Evolutionary conservation across 2,797 vertebrate species (phyloP), one percentile per base, ranked within the genome.

Genomic region (Gadopsis bispinosus): DNA sequence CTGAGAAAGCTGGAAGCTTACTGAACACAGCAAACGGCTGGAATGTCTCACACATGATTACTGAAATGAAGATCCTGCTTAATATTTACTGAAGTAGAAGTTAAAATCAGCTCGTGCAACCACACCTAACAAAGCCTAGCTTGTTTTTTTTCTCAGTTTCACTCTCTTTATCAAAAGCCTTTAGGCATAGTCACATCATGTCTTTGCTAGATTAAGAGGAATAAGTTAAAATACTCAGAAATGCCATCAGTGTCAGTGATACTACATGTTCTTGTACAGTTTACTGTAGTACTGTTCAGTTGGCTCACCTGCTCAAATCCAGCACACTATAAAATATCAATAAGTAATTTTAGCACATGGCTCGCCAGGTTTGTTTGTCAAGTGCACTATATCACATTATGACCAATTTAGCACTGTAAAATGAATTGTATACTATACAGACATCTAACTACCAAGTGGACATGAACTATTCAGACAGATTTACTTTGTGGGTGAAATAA

Each of bases 1-100:
- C 76, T 83, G 72, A 85, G 77, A 80, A 83, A 84, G 22, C 75
- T 70, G 26, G 55, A 80, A 58, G 69, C 54, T 74, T 59, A 66
- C 14, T 69, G 79, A 85, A 69, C 77, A 73, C 33, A 76, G 56
- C 31, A 5, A 51, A 71, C 68, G 22, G 22, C 58, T 59, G 69
- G n/a, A 60, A 67, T 77, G 64, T 69, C 69, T 65, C 51, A 63
- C 69, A 62, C 31, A 69, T 31, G 45, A 72, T 65, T 19, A 62
- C 35, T 84, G 65, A 73, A 67, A 59, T 17, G 16, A 48, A 69
- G 70, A 54, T 69, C 50, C 76, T 75, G 76, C 75, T 69, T 83
- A 71, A 59, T 11, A 10, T 70, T 82, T 16, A 69, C 12, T 55
- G 22, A 71, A 59, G 37, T 31, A 41, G 14, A 50, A 26, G 51